Conservation (phyloP, 2,888 invertebrate species). For the Sminthurides aquaticus region DNA sequence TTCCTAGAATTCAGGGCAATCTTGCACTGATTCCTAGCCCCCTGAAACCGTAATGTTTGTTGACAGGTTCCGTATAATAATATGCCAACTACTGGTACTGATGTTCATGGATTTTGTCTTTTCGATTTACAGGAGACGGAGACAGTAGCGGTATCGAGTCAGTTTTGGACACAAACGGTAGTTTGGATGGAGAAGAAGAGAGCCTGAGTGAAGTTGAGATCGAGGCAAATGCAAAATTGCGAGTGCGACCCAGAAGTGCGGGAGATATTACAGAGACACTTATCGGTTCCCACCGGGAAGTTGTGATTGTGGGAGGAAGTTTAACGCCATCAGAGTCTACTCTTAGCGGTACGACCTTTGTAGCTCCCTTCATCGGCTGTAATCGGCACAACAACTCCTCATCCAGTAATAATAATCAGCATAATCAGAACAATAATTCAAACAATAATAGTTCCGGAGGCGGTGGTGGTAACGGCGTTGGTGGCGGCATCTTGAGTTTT, state of each 20-base stretch:
- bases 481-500: constrained; percentile 39
- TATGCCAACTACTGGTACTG: no score
- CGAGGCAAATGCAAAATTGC: not conserved
- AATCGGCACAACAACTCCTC: not conserved
- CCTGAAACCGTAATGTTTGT: no score
- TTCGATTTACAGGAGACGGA: not conserved
- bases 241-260: constrained; percentile 30
- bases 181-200: not conserved
- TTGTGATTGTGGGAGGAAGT: constrained; percentile 13
- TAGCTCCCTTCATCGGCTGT: not conserved
- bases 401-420: constrained; percentile 10
- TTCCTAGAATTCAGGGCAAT: no score
- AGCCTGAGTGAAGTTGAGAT: not conserved
- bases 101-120: no score
- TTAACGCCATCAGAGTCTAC: constrained; percentile 13
- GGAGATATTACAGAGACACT: constrained; percentile 34
- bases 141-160: not conserved
- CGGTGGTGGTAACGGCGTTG: constrained; percentile 15
- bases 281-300: not conserved
- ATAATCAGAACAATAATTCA: not conserved
- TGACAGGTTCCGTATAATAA: no score
- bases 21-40: no score
- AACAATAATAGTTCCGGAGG: not conserved
- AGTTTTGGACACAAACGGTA: not conserved
- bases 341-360: not conserved